A percentile compares a stretch with the other conserved stretches of the same genome.
These are phyloP conservation scores for Saccostrea echinata DNA, from an alignment of 1,140 invertebrate species.

Conservation along the genomic window DNA sequence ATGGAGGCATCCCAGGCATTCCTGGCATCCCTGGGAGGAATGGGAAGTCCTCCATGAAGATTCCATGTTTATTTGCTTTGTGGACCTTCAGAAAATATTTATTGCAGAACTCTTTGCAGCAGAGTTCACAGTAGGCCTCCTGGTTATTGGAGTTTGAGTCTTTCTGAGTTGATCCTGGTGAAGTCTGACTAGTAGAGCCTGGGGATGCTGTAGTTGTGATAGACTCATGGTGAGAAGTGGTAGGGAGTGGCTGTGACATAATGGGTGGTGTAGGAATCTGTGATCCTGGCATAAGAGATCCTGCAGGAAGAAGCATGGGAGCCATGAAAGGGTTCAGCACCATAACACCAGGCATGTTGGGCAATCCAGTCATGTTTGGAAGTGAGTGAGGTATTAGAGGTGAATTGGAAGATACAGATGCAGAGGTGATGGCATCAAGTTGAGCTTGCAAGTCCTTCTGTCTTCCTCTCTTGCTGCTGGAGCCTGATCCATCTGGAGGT, in stretches of 20 bases:
- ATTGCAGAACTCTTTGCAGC: slow-evolving; percentile 97
- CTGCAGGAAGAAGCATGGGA: slow-evolving; percentile 75
- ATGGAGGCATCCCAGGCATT: slow-evolving; percentile 59
- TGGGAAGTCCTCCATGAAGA: slow-evolving; percentile 68
- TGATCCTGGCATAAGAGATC: slow-evolving; percentile 68
- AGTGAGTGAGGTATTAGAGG: slow-evolving; percentile 74
- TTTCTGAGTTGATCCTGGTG: not conserved
- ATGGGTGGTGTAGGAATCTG: slow-evolving; percentile 69
- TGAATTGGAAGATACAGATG: slow-evolving; percentile 62
- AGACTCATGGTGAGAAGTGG: slow-evolving; percentile 45
- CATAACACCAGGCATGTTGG: slow-evolving; percentile 77
- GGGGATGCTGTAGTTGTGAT: slow-evolving; percentile 61
- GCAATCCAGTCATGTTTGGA: slow-evolving; percentile 71
- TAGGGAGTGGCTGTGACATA: slow-evolving; percentile 67
- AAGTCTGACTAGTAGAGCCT: slow-evolving; percentile 45
- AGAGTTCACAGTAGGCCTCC: slow-evolving; percentile 92
- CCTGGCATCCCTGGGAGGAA: slow-evolving; percentile 59
- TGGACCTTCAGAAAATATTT: slow-evolving; percentile 83
- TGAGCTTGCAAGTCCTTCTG: slow-evolving; percentile 62
- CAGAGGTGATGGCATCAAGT: slow-evolving; percentile 59
- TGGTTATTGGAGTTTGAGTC: slow-evolving; percentile 67
- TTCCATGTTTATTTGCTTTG: slow-evolving; percentile 84
- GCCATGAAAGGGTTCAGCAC: slow-evolving; percentile 79
- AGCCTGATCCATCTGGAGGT: slow-evolving; percentile 66
- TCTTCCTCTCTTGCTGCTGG: slow-evolving; percentile 65